phyloP scores from a whole-genome alignment of 2,113 vertebrate species.

The Taurulus bubalis region DNA sequence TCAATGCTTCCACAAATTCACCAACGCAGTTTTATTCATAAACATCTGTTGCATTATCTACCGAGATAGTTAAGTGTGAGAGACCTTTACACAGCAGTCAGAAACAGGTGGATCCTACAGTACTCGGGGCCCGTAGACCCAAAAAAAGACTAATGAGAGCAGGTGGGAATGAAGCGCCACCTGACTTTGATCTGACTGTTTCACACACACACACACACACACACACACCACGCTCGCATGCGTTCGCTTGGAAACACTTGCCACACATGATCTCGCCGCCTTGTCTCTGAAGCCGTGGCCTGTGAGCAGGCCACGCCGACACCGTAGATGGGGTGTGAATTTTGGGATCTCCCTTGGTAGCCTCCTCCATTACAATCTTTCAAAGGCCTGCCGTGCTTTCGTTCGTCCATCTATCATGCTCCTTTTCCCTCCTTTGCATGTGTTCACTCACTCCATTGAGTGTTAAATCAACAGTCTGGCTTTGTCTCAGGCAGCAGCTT shows the following conservation, averaged over 20 bases:
- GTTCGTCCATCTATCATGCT: constrained; percentile 77
- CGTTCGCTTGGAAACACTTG: constrained; percentile 17
- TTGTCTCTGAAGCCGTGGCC: constrained; percentile 49
- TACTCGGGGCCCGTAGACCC: constrained; percentile 1
- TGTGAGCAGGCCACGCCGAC: constrained; percentile 59
- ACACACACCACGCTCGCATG: not conserved
- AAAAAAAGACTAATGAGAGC: constrained; percentile 78
- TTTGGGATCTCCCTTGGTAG: constrained; percentile 71
- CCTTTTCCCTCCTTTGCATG: constrained; percentile 72
- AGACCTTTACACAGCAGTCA: constrained; percentile 36
- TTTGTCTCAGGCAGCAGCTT: constrained; percentile 71
- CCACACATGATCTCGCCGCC: constrained; percentile 29
- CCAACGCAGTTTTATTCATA: not conserved
- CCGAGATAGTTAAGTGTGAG: not conserved
- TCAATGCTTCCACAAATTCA: not conserved
- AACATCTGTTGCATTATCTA: not conserved
- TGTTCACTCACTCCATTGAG: constrained; percentile 75
- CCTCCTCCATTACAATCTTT: constrained; percentile 75
- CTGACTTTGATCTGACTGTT: constrained; percentile 73
- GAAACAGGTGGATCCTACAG: constrained; percentile 63
- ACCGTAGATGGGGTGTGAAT: constrained; percentile 75
- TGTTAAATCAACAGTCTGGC: constrained; percentile 77
- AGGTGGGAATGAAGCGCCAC: constrained; percentile 72
- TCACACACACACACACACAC: constrained; percentile 1
- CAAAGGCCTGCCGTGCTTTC: constrained; percentile 74